phyloP scores from a whole-genome alignment of 2,113 vertebrate genomes.

The Dendropsophus ebraccatus region DNA sequence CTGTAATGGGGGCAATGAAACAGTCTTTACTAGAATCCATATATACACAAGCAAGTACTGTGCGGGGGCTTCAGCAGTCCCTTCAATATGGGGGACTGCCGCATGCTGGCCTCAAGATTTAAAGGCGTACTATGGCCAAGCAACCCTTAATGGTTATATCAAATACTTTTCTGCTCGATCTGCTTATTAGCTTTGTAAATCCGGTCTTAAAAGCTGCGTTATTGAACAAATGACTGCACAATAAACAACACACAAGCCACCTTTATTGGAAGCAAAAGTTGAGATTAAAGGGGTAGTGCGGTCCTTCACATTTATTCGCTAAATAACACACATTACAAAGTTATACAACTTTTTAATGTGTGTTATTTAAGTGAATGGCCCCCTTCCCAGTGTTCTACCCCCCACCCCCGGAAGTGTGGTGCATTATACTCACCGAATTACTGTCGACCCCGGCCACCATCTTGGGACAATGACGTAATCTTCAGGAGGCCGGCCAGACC shows the following conservation, averaged over 20 bases:
- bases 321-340: too few species aligned
- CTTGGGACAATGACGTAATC: too few species aligned
- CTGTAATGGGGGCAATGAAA: slow-evolving; percentile 10
- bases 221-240: slow-evolving; percentile 23
- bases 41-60: neutral
- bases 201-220: neutral
- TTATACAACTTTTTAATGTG: too few species aligned
- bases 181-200: slow-evolving; percentile 21
- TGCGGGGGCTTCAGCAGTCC: neutral
- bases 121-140: slow-evolving; percentile 1
- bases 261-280: slow-evolving; percentile 11
- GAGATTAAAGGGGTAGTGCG: too few species aligned
- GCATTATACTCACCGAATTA: too few species aligned
- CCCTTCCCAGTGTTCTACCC: too few species aligned
- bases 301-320: too few species aligned
- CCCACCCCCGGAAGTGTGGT: too few species aligned
- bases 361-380: too few species aligned
- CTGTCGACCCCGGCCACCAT: too few species aligned
- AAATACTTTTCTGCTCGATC: slow-evolving; percentile 8
- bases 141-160: neutral
- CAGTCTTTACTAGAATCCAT: slow-evolving; percentile 12
- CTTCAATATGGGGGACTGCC: neutral
- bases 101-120: neutral
- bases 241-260: neutral
- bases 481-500: too few species aligned